phyloP scores from a whole-genome alignment of 23 tunicate species.

The Trididemnum clinides region DNA sequence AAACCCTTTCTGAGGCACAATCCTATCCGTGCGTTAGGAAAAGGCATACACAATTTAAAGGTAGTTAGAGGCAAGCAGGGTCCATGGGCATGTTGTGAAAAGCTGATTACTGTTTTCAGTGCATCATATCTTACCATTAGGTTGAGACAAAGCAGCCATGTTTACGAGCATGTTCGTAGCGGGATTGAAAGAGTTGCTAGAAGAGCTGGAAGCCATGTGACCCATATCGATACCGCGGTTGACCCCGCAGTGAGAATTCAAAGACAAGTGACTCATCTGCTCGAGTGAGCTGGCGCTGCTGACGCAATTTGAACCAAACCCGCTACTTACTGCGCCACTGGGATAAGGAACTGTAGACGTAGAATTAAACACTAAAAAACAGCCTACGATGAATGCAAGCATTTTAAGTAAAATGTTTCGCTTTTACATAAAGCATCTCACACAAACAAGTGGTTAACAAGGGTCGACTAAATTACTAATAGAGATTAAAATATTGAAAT shows the following conservation, averaged over 20 bases:
- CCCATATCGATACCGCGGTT: conserved; percentile 1
- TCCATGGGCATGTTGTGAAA: too few relatives aligned
- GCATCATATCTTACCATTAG: conserved; percentile 40
- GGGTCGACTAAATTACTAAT: too few relatives aligned
- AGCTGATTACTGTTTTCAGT: too few relatives aligned
- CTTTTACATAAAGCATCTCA: too few relatives aligned
- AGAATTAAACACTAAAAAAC: background rate
- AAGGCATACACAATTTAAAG: too few relatives aligned
- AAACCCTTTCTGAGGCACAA: too few relatives aligned
- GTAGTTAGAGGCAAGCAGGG: too few relatives aligned
- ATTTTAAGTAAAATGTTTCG: too few relatives aligned
- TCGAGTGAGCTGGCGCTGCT: conserved; percentile 49
- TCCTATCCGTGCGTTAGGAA: too few relatives aligned
- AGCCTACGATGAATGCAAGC: too few relatives aligned
- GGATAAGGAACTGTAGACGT: conserved; percentile 38
- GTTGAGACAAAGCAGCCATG: conserved; percentile 46
- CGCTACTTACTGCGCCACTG: conserved; percentile 43
- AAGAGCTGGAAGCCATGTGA: background rate
- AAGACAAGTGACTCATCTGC: conserved; percentile 32
- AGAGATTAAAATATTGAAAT: too few relatives aligned
- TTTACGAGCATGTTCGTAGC: conserved; percentile 33
- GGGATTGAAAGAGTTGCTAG: conserved; percentile 20
- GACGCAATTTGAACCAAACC: conserved; percentile 17
- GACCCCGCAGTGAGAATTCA: conserved; percentile 33
- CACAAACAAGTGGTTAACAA: too few relatives aligned